Conservation (phyloP, 2,888 invertebrate genomes). For the Dysmachus trigonus region DNA sequence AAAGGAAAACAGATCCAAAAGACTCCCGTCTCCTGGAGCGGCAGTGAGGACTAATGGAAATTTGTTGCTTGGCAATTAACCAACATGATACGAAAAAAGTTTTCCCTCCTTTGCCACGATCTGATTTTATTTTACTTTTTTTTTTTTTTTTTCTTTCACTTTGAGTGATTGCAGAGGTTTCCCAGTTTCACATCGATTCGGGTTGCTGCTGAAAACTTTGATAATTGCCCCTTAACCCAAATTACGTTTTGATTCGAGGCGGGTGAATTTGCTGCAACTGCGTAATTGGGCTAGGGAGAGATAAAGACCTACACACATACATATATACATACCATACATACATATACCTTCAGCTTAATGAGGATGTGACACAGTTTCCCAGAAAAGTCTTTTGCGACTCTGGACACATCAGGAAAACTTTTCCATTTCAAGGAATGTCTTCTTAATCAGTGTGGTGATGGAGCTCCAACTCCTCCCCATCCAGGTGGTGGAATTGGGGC, state of each 20-base stretch:
- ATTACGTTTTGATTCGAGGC: neutral
- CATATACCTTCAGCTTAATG: neutral
- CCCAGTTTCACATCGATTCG: neutral
- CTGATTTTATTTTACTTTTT: too few relatives aligned
- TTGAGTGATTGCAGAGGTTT: slow-evolving; percentile 13
- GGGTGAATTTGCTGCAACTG: neutral
- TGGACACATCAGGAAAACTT: neutral
- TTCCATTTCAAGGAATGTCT: neutral
- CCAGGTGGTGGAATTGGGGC: neutral
- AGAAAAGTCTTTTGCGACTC: neutral
- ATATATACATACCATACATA: too few relatives aligned
- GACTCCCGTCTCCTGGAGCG: too few relatives aligned
- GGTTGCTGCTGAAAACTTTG: neutral
- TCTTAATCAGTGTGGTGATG: neutral
- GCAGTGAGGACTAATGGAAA: slow-evolving; percentile 24
- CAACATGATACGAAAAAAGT: slow-evolving; percentile 1
- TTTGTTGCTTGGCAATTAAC: slow-evolving; percentile 28
- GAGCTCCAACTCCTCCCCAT: too few relatives aligned
- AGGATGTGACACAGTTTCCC: neutral
- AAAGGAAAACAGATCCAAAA: neutral
- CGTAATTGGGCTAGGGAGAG: neutral
- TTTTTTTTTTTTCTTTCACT: neutral
- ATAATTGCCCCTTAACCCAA: slow-evolving; percentile 27
- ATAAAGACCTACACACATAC: neutral
- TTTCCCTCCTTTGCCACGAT: neutral